Conservation (phyloP, 1,140 invertebrate species). For the Cyphomyrmex costatus region DNA sequence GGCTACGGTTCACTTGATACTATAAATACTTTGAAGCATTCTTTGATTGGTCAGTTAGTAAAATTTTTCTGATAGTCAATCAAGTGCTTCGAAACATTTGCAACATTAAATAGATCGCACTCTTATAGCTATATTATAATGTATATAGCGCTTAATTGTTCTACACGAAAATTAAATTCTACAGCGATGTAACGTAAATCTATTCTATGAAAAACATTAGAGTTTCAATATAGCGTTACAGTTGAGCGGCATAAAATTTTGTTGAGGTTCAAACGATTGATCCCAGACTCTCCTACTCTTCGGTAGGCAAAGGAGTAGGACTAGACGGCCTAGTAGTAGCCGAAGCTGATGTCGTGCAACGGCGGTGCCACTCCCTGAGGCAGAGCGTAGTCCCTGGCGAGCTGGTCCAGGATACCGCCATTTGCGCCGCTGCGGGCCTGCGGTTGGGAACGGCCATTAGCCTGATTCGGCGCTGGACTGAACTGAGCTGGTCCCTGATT, state of each 20-base stretch:
- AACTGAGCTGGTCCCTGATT: conserved; percentile 85
- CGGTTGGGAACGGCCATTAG: conserved; percentile 73
- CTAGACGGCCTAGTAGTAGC: conserved; percentile 88
- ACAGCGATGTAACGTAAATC: not conserved
- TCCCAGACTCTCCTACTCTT: not conserved
- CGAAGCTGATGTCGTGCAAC: conserved; percentile 93
- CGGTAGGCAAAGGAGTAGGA: conserved; percentile 42
- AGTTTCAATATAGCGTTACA: not conserved
- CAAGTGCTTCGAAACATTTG: too few relatives aligned
- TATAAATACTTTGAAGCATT: too few relatives aligned
- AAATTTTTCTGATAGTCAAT: too few relatives aligned
- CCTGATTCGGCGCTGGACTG: conserved; percentile 82
- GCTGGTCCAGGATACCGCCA: conserved; percentile 92
- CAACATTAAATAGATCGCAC: too few relatives aligned
- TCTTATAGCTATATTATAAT: not conserved
- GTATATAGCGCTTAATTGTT: not conserved
- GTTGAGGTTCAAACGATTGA: conserved; percentile 1
- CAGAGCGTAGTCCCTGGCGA: conserved; percentile 93
- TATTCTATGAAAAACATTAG: not conserved
- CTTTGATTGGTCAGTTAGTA: too few relatives aligned
- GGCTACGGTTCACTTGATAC: not conserved
- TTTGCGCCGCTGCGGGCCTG: conserved; percentile 83
- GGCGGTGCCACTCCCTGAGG: conserved; percentile 90
- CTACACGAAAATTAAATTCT: not conserved
- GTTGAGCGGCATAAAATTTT: not conserved